A percentile compares a stretch with the other conserved stretches of the same genome.
These are phyloP conservation scores for Orthosia incerta DNA, from an alignment of 2,888 invertebrate species.

Conservation along the genomic window DNA sequence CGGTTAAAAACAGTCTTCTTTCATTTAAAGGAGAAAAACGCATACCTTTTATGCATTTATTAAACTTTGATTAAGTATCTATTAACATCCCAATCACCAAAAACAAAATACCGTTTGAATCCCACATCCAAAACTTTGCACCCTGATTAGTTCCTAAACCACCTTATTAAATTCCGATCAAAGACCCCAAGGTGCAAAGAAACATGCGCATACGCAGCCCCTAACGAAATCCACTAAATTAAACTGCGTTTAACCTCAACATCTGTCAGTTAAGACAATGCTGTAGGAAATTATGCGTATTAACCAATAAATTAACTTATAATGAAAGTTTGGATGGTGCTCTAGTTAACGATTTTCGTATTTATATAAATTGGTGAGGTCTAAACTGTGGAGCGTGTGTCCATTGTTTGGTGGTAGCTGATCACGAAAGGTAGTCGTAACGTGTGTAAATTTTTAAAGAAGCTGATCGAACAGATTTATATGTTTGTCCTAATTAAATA, in stretches of 20 bases:
- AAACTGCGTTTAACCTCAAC: slow-evolving; percentile 66
- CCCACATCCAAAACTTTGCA: slow-evolving; percentile 14
- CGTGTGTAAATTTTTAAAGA: not conserved
- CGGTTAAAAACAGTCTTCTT: no score
- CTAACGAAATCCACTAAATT: slow-evolving; percentile 52
- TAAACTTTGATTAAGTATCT: not conserved
- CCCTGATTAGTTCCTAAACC: slow-evolving; percentile 48
- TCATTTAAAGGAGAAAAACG: no score
- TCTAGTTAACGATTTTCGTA: slow-evolving; percentile 67
- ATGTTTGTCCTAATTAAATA: no score
- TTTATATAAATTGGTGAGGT: slow-evolving; percentile 78
- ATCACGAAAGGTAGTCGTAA: slow-evolving; percentile 10
- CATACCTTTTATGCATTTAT: not conserved
- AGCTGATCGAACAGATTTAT: no score
- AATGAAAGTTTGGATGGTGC: slow-evolving; percentile 78
- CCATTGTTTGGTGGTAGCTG: slow-evolving; percentile 69
- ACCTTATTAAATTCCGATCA: slow-evolving; percentile 43
- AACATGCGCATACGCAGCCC: slow-evolving; percentile 53
- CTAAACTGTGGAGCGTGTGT: slow-evolving; percentile 67
- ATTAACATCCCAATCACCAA: slow-evolving; percentile 9
- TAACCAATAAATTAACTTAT: slow-evolving; percentile 83
- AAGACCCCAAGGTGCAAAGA: slow-evolving; percentile 51
- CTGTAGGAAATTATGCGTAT: slow-evolving; percentile 68
- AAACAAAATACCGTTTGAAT: slow-evolving; percentile 5
- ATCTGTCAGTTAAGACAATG: slow-evolving; percentile 78